Conservation (phyloP, 2,113 vertebrate species). For the Tiliqua scincoides region DNA sequence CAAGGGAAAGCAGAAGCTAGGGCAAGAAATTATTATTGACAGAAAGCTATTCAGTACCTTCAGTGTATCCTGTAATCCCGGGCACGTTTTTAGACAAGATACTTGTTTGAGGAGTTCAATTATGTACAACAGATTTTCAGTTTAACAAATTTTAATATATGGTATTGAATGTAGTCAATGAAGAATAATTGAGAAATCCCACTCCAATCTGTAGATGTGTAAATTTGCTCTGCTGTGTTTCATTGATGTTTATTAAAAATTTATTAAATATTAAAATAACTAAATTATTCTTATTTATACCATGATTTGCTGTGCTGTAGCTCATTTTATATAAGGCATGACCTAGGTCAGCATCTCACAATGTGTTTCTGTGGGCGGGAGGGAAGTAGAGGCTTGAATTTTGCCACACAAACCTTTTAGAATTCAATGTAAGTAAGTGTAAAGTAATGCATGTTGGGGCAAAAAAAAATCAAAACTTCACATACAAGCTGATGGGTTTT, state of each 20-base stretch:
- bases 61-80: slow-evolving; percentile 43
- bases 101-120: slow-evolving; percentile 42
- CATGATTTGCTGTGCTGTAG: neutral
- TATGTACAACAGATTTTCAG: slow-evolving; percentile 49
- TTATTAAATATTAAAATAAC: too few species aligned
- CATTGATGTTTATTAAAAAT: too few species aligned
- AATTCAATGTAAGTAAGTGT: too few species aligned
- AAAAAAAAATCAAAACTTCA: too few species aligned
- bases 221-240: slow-evolving; percentile 12
- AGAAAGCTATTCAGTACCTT: slow-evolving; percentile 51
- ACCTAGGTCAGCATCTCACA: too few species aligned
- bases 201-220: slow-evolving; percentile 32
- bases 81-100: slow-evolving; percentile 32
- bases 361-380: too few species aligned
- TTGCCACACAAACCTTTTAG: too few species aligned
- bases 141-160: slow-evolving; percentile 25
- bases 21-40: slow-evolving; percentile 49
- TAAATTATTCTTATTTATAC: neutral
- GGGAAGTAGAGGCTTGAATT: too few species aligned
- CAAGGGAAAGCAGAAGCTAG: slow-evolving; percentile 41
- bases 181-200: slow-evolving; percentile 31
- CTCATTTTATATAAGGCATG: too few species aligned
- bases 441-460: too few species aligned
- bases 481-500: too few species aligned
- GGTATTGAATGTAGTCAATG: neutral